phyloP scores from a whole-genome alignment of 2,888 invertebrate species.

The Digitonthophagus gazella region DNA sequence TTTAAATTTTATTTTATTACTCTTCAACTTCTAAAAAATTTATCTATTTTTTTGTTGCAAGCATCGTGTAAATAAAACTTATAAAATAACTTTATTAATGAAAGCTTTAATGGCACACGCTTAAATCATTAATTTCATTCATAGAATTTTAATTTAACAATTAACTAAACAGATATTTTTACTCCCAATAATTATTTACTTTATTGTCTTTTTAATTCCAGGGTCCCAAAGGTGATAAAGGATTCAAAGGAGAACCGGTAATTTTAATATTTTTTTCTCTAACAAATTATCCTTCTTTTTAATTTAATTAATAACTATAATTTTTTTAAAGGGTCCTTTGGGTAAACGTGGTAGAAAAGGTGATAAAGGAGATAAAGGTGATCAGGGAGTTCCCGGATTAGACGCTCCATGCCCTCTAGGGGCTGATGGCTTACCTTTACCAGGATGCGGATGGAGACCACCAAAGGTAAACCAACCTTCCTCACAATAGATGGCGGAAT shows the following conservation, averaged over 20 bases:
- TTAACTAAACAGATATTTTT: constrained; percentile 2
- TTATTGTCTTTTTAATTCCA: constrained; percentile 52
- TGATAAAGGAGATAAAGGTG: constrained; percentile 89
- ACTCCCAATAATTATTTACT: not conserved
- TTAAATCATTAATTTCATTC: no score
- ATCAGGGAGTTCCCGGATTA: constrained; percentile 94
- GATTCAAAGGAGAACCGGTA: constrained; percentile 80
- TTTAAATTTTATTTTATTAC: not conserved
- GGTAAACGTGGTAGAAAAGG: constrained; percentile 92
- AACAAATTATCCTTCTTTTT: not conserved
- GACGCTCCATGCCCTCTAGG: constrained; percentile 99
- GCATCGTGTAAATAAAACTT: no score
- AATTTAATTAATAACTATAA: no score
- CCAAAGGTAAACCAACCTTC: constrained; percentile 68
- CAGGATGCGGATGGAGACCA: constrained; percentile 93
- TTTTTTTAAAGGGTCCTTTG: constrained; percentile 68
- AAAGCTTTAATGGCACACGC: no score
- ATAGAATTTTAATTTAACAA: no score
- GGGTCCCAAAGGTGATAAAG: constrained; percentile 89
- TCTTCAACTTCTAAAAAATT: no score
- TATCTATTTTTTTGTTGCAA: no score
- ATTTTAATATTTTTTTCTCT: constrained; percentile 52
- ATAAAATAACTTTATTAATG: no score
- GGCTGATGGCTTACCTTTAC: constrained; percentile 90
- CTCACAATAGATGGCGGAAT: not conserved